phyloP scores from a whole-genome alignment of 2,797 vertebrate species.

The Esox lucius region DNA sequence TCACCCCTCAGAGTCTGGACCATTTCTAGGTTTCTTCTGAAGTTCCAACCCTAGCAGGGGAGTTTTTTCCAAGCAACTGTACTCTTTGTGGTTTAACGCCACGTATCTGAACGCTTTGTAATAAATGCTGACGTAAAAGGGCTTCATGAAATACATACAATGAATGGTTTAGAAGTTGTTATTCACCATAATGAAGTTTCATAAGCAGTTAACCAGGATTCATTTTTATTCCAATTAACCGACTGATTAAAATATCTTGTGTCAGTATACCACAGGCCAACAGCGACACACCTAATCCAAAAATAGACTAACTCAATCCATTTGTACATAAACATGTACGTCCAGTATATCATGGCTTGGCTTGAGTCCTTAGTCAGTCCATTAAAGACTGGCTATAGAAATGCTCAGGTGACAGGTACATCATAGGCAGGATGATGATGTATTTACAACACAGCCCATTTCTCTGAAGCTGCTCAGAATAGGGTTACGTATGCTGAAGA shows the following conservation, averaged over 20 bases:
- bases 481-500: conserved; percentile 16
- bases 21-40: no score
- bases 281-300: neutral
- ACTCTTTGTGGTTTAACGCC: no score
- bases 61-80: no score
- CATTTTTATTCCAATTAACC: neutral
- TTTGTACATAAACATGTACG: neutral
- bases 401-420: neutral
- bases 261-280: neutral
- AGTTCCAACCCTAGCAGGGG: no score
- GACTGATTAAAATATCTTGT: neutral
- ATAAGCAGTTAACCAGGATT: neutral
- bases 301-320: neutral
- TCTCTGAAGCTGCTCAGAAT: neutral
- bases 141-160: neutral
- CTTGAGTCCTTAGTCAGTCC: neutral
- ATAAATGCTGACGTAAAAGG: no score
- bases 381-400: neutral
- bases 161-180: neutral
- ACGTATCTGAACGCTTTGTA: no score
- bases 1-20: no score
- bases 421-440: neutral
- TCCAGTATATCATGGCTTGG: neutral
- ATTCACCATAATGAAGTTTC: neutral
- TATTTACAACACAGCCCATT: neutral